phyloP scores from a whole-genome alignment of 2,888 invertebrate species.

The Yponomeuta evonymella region DNA sequence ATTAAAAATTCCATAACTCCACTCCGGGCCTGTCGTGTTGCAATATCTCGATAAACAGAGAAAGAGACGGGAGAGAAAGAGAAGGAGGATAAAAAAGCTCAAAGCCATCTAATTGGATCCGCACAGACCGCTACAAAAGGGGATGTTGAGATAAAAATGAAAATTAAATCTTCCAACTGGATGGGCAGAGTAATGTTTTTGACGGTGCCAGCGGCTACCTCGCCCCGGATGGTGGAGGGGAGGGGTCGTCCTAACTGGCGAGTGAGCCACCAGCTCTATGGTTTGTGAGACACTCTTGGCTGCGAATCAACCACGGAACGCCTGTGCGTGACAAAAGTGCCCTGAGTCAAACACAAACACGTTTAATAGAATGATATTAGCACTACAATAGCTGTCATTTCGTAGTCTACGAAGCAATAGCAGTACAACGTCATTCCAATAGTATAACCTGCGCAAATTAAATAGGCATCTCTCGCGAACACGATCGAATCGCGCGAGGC shows the following conservation, averaged over 20 bases:
- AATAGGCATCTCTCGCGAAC: no score
- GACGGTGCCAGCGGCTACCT: slow-evolving; percentile 63
- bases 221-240: slow-evolving; percentile 23
- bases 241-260: neutral
- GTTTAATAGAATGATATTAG: no score
- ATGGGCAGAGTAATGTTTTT: slow-evolving; percentile 75
- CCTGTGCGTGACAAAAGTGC: no score
- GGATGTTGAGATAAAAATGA: slow-evolving; percentile 77
- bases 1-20: slow-evolving; percentile 3
- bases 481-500: no score
- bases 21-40: neutral
- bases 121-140: slow-evolving; percentile 74
- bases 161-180: slow-evolving; percentile 77
- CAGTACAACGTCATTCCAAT: no score
- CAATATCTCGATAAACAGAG: neutral
- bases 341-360: no score
- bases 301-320: no score
- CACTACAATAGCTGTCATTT: no score
- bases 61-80: neutral
- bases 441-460: no score
- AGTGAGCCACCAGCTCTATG: neutral
- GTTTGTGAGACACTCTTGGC: no score
- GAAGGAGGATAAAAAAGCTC: slow-evolving; percentile 26
- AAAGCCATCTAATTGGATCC: slow-evolving; percentile 75
- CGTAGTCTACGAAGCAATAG: no score